Base-by-base conservation (phyloP, 2,113 vertebrate species). In the Grammomys dolichurus region DNA sequence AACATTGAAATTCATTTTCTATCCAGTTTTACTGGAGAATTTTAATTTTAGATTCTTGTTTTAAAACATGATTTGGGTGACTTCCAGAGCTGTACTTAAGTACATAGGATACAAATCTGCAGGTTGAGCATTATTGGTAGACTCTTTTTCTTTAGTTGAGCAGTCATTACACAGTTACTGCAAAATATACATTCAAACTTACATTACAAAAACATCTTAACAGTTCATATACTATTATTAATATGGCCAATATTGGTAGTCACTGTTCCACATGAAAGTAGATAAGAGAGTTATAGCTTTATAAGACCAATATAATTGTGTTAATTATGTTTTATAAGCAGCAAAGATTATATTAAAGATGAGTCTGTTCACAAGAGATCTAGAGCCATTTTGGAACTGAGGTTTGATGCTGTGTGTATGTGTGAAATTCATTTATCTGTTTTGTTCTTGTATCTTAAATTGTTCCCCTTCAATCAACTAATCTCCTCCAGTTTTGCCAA, bases 41-140 rank as follows among this genome's bases (percentile, higher is more conserved):
- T 92, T 96, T 80, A 87, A 36, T 95, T 88, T 77, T 33, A 54
- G 13, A 16, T 91, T 81, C n/a, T 51, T 89, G n/a, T 86, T 40
- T 92, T 31, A 77, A 88, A 93, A 90, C 5, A 65, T 28, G 24
- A 67, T 13, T 87, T 95, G 24, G 24, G 28, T 31, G 46, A 94
- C 60, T 93, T 88, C 22, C 51, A 48, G 72, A 48, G 86, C 90
- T 88, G 22, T 28, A 69, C 31, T 73, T 90, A 13, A 7, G 10
- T 75, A 70, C 43, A n/a, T 58, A 56, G 14, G 0, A 89, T 91
- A 13, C 14, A 95, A 91, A 93, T 92, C 17, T 58, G 0, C 28
- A 89, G 26, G 31, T 75, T 7, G 26, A 76, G 5, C 28, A 60
- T 76, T 31, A 12, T 28, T 6, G 73, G 40, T 81, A 54, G 75